A percentile compares a stretch with the other conserved stretches of the same genome.
Evolutionary conservation across 2,113 vertebrate species (phyloP).

Genomic region (Sturnira hondurensis): DNA sequence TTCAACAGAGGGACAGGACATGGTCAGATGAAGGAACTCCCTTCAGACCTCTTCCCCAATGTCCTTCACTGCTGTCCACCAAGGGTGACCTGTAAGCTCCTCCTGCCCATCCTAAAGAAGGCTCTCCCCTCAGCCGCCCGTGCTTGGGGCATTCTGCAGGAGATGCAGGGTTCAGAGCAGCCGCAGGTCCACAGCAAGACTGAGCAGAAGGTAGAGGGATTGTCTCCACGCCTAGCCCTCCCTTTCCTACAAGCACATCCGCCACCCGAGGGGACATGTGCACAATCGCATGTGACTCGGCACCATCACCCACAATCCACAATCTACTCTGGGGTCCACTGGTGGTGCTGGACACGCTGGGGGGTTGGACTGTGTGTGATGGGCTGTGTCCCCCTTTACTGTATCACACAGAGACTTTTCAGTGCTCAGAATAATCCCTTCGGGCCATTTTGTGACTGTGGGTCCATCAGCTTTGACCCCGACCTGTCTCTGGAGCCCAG

Average conservation of each 20-base stretch:
- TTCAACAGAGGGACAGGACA: neutral
- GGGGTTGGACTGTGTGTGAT: neutral
- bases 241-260: accelerated
- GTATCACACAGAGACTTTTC: neutral
- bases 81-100: neutral
- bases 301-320: neutral
- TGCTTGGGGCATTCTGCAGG: neutral
- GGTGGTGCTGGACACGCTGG: accelerated
- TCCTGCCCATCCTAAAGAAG: neutral
- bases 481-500: neutral
- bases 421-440: neutral
- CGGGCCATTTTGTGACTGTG: no score
- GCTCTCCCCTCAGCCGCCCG: neutral
- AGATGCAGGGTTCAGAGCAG: neutral
- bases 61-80: neutral
- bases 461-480: no score
- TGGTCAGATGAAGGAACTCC: neutral
- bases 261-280: accelerated
- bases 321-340: no score
- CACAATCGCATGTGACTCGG: accelerated
- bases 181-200: neutral
- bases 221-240: accelerated
- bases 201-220: neutral
- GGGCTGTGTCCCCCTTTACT: neutral
- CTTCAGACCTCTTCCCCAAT: neutral